A percentile compares a stretch with the other conserved stretches of the same genome.
phyloP scores from a whole-genome alignment of 1,140 invertebrate species.

The Zaprionus africanus region DNA sequence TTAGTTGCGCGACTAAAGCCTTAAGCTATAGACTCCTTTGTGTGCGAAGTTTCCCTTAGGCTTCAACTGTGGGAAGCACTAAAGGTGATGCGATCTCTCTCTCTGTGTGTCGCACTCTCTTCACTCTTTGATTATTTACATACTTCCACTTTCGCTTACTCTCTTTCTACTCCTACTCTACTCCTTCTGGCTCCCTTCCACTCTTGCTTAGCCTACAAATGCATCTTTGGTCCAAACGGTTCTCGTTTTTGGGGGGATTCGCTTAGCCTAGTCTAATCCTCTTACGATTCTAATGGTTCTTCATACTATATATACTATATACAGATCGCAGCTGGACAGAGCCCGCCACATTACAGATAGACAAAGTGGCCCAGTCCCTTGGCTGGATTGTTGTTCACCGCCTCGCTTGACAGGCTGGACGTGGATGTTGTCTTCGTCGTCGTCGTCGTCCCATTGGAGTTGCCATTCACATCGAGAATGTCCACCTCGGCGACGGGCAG shows the following conservation, averaged over 20 bases:
- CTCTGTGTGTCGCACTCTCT: not conserved
- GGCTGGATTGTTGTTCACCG: conserved; percentile 81
- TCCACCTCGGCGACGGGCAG: conserved; percentile 62
- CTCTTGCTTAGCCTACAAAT: conserved; percentile 67
- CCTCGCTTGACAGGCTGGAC: conserved; percentile 55
- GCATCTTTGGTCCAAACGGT: conserved; percentile 77
- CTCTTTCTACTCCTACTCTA: not conserved
- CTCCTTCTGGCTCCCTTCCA: not conserved
- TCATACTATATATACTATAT: conserved; percentile 22
- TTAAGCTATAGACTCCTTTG: conserved; percentile 73
- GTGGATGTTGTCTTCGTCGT: not conserved
- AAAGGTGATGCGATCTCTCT: not conserved
- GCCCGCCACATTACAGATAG: conserved; percentile 57
- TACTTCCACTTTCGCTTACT: not conserved
- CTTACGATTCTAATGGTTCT: conserved; percentile 9
- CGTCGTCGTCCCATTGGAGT: conserved; percentile 44
- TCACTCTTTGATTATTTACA: conserved; percentile 1
- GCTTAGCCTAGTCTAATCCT: conserved; percentile 1
- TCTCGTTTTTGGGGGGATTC: conserved; percentile 47
- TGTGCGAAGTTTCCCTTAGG: conserved; percentile 5
- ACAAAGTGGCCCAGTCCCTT: conserved; percentile 81
- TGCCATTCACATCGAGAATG: conserved; percentile 49
- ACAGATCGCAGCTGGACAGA: conserved; percentile 23
- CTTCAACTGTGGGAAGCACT: not conserved
- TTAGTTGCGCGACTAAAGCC: conserved; percentile 60